Evolutionary conservation across 2,888 invertebrate species (phyloP), one percentile per base, ranked within the genome.

Genomic region (Polyploca ridens): DNA sequence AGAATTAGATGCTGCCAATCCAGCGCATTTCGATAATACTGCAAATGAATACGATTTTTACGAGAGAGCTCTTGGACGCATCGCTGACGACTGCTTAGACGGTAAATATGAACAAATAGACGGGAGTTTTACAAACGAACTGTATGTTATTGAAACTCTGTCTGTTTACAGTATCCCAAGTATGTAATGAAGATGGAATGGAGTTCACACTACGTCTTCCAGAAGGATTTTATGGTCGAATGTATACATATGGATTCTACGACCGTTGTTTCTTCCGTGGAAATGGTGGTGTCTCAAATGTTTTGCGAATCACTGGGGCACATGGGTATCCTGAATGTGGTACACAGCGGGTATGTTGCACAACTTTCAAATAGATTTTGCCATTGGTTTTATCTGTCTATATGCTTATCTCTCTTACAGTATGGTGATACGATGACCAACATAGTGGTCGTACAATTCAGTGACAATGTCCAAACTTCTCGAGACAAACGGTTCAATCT

Each of bases 291-390:
- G 97, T 96, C 0, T 95, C 96, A 2, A 98, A 98, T 78, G 97
- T 97, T 1, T 89, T 98, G 16, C 95, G 98, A 66, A 98, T 98
- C 65, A 97, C 97, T 77, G 98, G 98, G 16, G 96, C 97, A 3
- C 97, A 98, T 87, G 98, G 98, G n/a, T 98, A 98, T 88, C 98
- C 98, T 0, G 98, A 98, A 89, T 98, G 98, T 89, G 98, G 98
- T 60, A 98, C 98, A 3, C 97, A 98, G 84, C 94, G 97, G 88
- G 97, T 97, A 87, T 78, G 88, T 81, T n/a, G n/a, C 46, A 49
- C 61, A 41, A 13, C 41, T 41, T 41, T 13, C 41, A 41, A 7
- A 13, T 41, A 41, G 11, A 44, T 44, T 35, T 33, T 46, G 0
- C 4, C 41, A 41, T 41, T 41, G 13, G 41, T 13, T 41, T 41